Evolutionary conservation across 2,888 invertebrate genomes (phyloP), one percentile per base, ranked within the genome.

Genomic region (Hypomecis atomaria): DNA sequence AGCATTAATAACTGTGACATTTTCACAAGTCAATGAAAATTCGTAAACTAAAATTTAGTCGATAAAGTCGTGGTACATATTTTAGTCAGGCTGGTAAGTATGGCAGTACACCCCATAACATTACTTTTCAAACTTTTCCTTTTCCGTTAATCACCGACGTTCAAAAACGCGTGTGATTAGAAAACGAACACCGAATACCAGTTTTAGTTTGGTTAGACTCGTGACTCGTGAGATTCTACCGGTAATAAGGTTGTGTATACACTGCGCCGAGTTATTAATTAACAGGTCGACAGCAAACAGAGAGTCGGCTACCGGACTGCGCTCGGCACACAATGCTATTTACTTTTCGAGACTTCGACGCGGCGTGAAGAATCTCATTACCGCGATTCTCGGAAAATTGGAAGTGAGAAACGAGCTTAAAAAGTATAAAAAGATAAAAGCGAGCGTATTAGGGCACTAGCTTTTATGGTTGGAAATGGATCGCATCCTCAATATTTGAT

Each of bases 241-340:
- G 82, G 92, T 92, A 92, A 92, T 92, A 92, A 92, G 92, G 91
- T 89, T 89, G 90, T 89, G 92, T 88, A 91, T 83, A 91, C 90
- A 91, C 79, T 80, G 85, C 89, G 83, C 84, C 89, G 90, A 82
- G 91, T 92, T 92, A 92, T 92, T 92, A 92, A 92, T 92, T 92
- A 92, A 88, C 92, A 91, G 89, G 88, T 92, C 90, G 92, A 92
- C 92, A 91, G 90, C 87, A 92, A 92, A 92, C 89, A 92, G 87
- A 82, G 83, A 81, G 84, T 54, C 82, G 83, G 92, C 92, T 92
- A 91, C 92, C 78, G 92, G 85, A 78, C 85, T 88, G 90, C 90
- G 89, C 92, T 90, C 61, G 72, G 87, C 77, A 92, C 87, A 92
- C 91, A 92, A 80, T 74, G 71, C 66, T 86, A 79, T 92, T 92